These are phyloP conservation scores for Drepanosiphum platanoidis DNA, from an alignment of 2,888 invertebrate species.

Conservation along the genomic window DNA sequence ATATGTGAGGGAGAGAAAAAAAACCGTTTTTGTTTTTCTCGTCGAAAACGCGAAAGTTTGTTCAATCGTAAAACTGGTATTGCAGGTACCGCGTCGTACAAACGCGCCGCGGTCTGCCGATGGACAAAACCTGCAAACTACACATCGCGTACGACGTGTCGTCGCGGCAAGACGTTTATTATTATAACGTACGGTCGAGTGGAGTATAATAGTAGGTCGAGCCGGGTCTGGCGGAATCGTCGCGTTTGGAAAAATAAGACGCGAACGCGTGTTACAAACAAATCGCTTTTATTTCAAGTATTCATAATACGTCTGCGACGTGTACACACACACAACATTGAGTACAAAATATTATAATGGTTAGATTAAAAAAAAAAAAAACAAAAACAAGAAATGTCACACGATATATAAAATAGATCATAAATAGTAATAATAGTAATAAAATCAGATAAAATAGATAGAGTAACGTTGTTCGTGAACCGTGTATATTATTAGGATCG, in stretches of 20 bases:
- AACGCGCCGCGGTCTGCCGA: too few species aligned
- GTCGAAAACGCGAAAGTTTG: too few species aligned
- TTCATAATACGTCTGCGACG: constrained; percentile 19
- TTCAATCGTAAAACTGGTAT: too few species aligned
- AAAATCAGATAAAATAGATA: constrained; percentile 22
- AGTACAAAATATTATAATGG: constrained; percentile 37
- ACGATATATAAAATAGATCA: constrained; percentile 2
- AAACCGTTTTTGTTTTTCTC: too few species aligned
- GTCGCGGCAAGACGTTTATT: background rate
- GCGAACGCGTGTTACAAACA: constrained; percentile 22
- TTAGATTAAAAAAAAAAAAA: constrained; percentile 37
- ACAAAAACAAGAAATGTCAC: background rate
- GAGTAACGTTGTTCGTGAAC: constrained; percentile 21
- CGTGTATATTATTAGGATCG: constrained; percentile 36
- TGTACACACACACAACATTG: background rate
- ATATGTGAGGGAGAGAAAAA: too few species aligned
- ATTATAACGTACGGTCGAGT: background rate
- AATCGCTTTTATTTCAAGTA: constrained; percentile 42
- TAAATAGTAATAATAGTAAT: background rate
- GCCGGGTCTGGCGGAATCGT: too few species aligned
- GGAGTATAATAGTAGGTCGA: background rate
- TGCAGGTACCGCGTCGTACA: too few species aligned
- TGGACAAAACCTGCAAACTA: too few species aligned
- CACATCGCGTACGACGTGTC: background rate
- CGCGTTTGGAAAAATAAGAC: background rate